Conservation (phyloP, 2,888 invertebrate species). For the Ceriagrion tenellum region DNA sequence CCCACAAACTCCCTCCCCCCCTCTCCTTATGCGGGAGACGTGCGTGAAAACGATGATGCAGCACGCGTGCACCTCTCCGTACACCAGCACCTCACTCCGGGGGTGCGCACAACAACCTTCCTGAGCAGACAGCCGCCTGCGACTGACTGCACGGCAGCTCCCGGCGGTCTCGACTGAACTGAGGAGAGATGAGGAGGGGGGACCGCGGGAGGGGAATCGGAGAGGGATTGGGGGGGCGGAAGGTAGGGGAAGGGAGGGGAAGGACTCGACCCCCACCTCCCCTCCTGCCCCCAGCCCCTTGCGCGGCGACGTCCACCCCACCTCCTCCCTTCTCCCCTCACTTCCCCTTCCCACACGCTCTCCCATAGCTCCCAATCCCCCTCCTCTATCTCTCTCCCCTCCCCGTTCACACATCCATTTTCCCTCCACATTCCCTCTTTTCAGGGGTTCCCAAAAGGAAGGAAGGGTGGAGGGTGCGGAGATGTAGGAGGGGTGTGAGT, state of each 20-base stretch:
- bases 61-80: background rate
- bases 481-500: background rate
- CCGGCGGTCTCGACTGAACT: constrained; percentile 61
- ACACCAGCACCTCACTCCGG: background rate
- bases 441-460: constrained; percentile 21
- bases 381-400: background rate
- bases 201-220: background rate
- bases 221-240: background rate
- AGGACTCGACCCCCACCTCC: background rate
- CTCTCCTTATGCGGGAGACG: background rate
- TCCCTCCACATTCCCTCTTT: constrained; percentile 44
- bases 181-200: background rate
- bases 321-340: background rate
- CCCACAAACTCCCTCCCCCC: background rate
- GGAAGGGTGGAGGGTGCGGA: background rate
- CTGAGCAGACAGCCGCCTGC: background rate
- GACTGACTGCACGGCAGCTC: constrained; percentile 29
- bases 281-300: background rate
- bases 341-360: background rate
- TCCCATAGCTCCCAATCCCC: background rate
- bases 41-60: background rate
- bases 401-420: background rate
- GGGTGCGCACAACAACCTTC: background rate
- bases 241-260: background rate
- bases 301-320: background rate